These are phyloP conservation scores for Lucilia sericata DNA, from an alignment of 1,140 invertebrate genomes.

Conservation along the genomic window DNA sequence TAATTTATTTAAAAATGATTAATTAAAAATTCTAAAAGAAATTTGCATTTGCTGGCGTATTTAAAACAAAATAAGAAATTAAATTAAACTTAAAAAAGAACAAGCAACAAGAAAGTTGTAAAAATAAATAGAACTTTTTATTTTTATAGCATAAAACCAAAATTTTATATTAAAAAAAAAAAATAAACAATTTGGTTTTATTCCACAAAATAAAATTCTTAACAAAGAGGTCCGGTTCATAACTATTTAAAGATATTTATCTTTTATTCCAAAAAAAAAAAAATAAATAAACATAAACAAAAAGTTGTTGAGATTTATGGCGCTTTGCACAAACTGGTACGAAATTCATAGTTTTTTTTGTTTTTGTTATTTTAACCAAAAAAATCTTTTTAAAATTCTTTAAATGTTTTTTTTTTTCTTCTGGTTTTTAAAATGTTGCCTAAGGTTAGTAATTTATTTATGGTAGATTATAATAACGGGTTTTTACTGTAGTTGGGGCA, in stretches of 20 bases:
- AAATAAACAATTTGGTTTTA: background rate
- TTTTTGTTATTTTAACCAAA: background rate
- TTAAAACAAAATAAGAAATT: too few species aligned
- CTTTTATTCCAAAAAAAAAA: slow-evolving; percentile 7
- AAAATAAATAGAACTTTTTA: too few species aligned
- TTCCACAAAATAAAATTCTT: background rate
- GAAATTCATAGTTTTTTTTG: slow-evolving; percentile 26
- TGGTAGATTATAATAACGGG: slow-evolving; percentile 10
- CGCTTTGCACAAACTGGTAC: slow-evolving; percentile 43
- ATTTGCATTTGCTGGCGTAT: too few species aligned
- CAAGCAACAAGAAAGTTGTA: too few species aligned
- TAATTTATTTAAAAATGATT: too few species aligned
- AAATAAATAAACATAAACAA: background rate
- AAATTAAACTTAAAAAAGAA: too few species aligned
- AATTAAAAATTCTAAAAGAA: too few species aligned
- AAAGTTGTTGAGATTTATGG: background rate
- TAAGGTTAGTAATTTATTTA: slow-evolving; percentile 36
- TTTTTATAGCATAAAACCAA: too few species aligned
- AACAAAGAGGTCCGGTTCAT: background rate
- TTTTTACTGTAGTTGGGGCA: background rate
- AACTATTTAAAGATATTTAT: slow-evolving; percentile 4
- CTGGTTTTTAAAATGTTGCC: slow-evolving; percentile 31
- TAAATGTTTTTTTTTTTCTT: slow-evolving; percentile 12
- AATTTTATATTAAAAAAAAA: background rate
- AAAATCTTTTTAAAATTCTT: slow-evolving; percentile 29